Percentiles rank a stretch among this genome's conserved stretches.
Conservation (phyloP, 2,797 vertebrate species). For the Pogonophryne albipinna region DNA sequence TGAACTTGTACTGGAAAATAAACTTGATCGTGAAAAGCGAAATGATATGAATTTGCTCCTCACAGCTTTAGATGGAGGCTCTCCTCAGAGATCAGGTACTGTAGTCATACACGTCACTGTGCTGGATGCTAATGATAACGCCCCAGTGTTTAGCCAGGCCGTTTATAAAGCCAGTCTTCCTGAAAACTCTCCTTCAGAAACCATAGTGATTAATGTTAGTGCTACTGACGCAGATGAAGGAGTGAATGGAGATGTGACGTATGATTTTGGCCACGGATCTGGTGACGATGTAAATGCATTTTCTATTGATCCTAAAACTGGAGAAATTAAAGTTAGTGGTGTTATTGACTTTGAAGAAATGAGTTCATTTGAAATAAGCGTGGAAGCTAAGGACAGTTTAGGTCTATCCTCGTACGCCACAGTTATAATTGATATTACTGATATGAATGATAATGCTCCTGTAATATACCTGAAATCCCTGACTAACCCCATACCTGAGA, state of each 20-base stretch:
- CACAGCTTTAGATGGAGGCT: slow-evolving; percentile 66
- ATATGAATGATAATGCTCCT: slow-evolving; percentile 78
- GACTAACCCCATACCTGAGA: slow-evolving; percentile 3
- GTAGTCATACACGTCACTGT: slow-evolving; percentile 57
- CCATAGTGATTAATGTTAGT: slow-evolving; percentile 60
- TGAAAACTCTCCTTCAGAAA: slow-evolving; percentile 71
- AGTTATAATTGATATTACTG: slow-evolving; percentile 68
- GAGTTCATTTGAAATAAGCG: slow-evolving; percentile 43
- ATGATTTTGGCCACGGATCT: slow-evolving; percentile 59
- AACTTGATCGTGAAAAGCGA: slow-evolving; percentile 52
- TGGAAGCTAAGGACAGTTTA: slow-evolving; percentile 63
- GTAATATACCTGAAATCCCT: background rate
- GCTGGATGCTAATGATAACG: slow-evolving; percentile 82
- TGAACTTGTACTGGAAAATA: slow-evolving; percentile 43
- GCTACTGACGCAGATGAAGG: slow-evolving; percentile 79
- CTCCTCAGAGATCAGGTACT: slow-evolving; percentile 65
- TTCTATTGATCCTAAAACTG: slow-evolving; percentile 27
- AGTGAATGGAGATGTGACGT: slow-evolving; percentile 76
- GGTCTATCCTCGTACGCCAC: slow-evolving; percentile 41
- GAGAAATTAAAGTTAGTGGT: too few species aligned
- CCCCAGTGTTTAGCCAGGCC: slow-evolving; percentile 75
- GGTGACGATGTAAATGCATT: slow-evolving; percentile 35
- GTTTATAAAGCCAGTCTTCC: slow-evolving; percentile 72
- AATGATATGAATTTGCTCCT: slow-evolving; percentile 38
- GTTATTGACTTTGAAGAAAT: slow-evolving; percentile 41